A percentile compares a stretch with the other conserved stretches of the same genome.
Evolutionary conservation across 2,797 vertebrate genomes (phyloP).

Genomic region (Malacoraja senta): DNA sequence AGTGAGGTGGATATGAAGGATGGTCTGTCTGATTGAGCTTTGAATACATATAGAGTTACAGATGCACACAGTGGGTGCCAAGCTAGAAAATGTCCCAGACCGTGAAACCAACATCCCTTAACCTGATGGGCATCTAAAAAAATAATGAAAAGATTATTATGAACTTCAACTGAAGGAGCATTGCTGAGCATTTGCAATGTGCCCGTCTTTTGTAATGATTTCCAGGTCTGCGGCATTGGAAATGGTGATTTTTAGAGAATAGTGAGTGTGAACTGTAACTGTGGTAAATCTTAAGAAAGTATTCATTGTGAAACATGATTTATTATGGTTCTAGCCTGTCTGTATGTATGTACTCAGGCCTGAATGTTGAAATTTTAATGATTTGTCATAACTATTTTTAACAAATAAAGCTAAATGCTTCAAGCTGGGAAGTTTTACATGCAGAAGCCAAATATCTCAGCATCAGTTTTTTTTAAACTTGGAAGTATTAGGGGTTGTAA

Average conservation of each 20-base stretch:
- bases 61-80: not conserved
- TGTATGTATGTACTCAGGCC: not conserved
- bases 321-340: not conserved
- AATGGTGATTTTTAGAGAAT: not conserved
- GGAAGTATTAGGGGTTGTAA: not conserved
- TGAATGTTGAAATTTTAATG: conserved; percentile 27
- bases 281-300: conserved; percentile 18
- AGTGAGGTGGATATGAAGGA: not conserved
- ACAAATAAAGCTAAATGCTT: not conserved
- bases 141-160: not conserved
- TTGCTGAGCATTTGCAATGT: too few relatives aligned
- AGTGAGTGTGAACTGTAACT: not conserved
- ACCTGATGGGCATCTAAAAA: not conserved
- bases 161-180: not conserved
- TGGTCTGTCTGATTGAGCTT: not conserved
- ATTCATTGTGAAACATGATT: not conserved
- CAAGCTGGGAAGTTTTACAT: not conserved
- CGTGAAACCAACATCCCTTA: not conserved
- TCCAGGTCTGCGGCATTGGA: not conserved
- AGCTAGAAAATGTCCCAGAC: not conserved
- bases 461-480: too few relatives aligned
- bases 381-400: not conserved
- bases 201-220: not conserved
- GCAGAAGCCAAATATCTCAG: not conserved
- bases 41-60: not conserved